Conservation (phyloP, 2,113 vertebrate species). For the Hypanus sabinus region DNA sequence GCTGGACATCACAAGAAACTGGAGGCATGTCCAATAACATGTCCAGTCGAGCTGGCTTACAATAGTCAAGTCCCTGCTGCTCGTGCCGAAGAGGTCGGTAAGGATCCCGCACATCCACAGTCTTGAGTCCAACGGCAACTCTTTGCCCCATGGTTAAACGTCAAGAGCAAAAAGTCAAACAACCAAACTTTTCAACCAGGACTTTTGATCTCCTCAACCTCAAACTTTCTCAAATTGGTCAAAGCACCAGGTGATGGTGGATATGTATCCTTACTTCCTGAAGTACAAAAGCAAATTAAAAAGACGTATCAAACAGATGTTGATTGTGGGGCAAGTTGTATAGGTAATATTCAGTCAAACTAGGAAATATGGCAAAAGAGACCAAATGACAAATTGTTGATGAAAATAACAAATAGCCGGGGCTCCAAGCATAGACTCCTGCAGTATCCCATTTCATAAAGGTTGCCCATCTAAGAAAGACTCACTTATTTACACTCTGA, state of each 20-base stretch:
- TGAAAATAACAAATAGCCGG: too few relatives aligned
- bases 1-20: conserved; percentile 64
- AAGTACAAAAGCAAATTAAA: neutral
- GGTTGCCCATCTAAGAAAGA: too few relatives aligned
- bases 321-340: neutral
- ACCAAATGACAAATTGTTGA: too few relatives aligned
- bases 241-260: neutral
- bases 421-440: too few relatives aligned
- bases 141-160: conserved; percentile 83
- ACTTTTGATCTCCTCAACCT: neutral
- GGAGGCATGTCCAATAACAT: conserved; percentile 91
- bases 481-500: too few relatives aligned
- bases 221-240: neutral
- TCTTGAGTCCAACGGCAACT: conserved; percentile 93
- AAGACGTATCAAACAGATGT: neutral
- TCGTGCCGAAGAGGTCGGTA: conserved; percentile 85
- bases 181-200: neutral
- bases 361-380: too few relatives aligned
- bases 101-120: conserved; percentile 91
- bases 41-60: conserved; percentile 85
- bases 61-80: conserved; percentile 82
- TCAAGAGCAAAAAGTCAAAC: conserved; percentile 40
- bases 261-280: neutral
- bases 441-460: too few relatives aligned
- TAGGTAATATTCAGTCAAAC: neutral